Evolutionary conservation across 2,113 vertebrate genomes (phyloP).

Genomic region (Paradoxurus hermaphroditus): DNA sequence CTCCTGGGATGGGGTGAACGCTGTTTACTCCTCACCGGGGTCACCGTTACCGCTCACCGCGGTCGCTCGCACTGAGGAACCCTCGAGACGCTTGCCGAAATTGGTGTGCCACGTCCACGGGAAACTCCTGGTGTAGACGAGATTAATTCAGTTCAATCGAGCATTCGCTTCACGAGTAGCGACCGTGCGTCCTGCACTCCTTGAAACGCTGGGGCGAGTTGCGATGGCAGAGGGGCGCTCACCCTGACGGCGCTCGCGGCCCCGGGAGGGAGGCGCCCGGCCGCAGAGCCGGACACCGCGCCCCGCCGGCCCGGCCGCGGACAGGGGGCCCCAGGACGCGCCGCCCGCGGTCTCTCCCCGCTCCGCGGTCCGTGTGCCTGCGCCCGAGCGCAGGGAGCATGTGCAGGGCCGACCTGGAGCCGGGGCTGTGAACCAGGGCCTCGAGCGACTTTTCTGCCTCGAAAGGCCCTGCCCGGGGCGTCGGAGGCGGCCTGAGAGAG

Average conservation of each 20-base stretch:
- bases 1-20: neutral
- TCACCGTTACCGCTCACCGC: neutral
- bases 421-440: neutral
- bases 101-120: neutral
- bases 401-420: too few relatives aligned
- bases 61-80: neutral
- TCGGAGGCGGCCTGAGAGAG: neutral
- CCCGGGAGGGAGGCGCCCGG: fast-evolving
- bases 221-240: fast-evolving
- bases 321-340: too few relatives aligned
- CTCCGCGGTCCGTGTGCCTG: neutral
- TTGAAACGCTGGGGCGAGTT: fast-evolving
- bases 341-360: too few relatives aligned
- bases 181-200: fast-evolving
- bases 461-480: neutral
- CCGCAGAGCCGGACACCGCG: fast-evolving
- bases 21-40: neutral
- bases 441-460: neutral
- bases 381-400: neutral
- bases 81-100: neutral
- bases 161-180: neutral
- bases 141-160: fast-evolving
- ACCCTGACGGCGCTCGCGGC: neutral
- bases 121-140: neutral
- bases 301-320: neutral